Evolutionary conservation across 2,113 vertebrate species (phyloP), one percentile per base, ranked within the genome.

Genomic region (Perca flavescens): DNA sequence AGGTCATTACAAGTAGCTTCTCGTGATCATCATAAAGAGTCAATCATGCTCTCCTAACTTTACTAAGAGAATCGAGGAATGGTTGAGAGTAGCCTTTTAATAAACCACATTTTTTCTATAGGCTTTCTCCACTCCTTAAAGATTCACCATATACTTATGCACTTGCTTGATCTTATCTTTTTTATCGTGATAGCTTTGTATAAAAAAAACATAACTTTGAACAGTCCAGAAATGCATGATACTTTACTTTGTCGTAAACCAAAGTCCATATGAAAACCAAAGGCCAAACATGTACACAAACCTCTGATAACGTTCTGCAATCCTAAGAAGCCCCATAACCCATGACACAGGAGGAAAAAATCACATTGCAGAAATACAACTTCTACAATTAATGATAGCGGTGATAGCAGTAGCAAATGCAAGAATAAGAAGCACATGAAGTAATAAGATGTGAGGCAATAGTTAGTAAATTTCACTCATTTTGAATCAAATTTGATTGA

Each of bases 1-100:
- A 68, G 21, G 50, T 40, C 65, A 83, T 67, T 69, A 68, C 49
- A 76, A 28, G 53, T 49, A 68, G 25, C 69, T 56, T 76, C 14
- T 46, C 3, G n/a, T 28, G 25, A 54, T 52, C 25, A 28, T 70
- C 21, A 65, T 17, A 13, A 65, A 50, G 40, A 36, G 10, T 47
- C 17, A 80, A 12, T 82, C 43, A 31, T 69, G 46, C 22, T 47
- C 25, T 31, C 15, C 70, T 54, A 61, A 40, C 34, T 80, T 66
- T 65, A 57, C 25, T 65, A 19, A 19, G 7, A 57, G 49, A 60
- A 19, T 72, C 14, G 64, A 31, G 14, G 21, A 43, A 69, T 57
- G 67, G 36, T 82, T 7, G 52, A 61, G 22, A 64, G 28, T 63
- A 5, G 31, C 34, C 34, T 34, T 34, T 56, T 85, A 72, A 76